Base-by-base conservation (phyloP, 2,888 invertebrate species). In the Dryocosmus kuriphilus region DNA sequence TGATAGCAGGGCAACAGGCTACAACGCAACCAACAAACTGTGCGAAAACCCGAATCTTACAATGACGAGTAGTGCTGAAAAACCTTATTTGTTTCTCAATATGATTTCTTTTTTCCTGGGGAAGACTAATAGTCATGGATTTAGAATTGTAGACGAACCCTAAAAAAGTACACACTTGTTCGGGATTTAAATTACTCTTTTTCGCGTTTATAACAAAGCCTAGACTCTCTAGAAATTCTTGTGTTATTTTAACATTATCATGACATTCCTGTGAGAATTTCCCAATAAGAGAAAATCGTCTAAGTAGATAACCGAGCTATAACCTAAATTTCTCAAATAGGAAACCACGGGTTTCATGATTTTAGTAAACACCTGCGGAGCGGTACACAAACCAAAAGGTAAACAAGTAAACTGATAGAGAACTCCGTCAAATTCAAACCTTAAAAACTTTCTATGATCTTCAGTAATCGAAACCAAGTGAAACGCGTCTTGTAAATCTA, bases 311-410 rank as follows among this genome's bases (percentile, higher is more conserved):
- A n/a, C n/a, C n/a, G n/a, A n/a, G n/a, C n/a, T n/a, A n/a, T n/a
- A 32, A 32, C 32, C 6, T 32, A 32, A 32, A 32, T 32, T 32
- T 32, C 3, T 32, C 32, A 32, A 32, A 32, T 32, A 6, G 6
- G 6, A 32, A 32, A 32, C 32, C 32, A 80, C 0, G 80, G 78
- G 35, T 78, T 32, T 32, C 32, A 32, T 32, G 32, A 32, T 60
- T n/a, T 82, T 83, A 9, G 82, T 79, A 57, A 80, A 81, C 3
- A 79, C 61, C 5, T 60, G 77, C 14, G 81, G 81, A 1, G 79
- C 79, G 79, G 79, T 75, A 6, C 46, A 51, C 11, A 82, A 60
- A 27, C 82, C 79, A 35, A 83, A 83, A 2, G 80, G 79, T 27
- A 82, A 60, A 61, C 61, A 79, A 2, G 67, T 74, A 24, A 79